These are phyloP conservation scores for Musca vetustissima DNA, from an alignment of 1,140 invertebrate species.

Conservation along the genomic window DNA sequence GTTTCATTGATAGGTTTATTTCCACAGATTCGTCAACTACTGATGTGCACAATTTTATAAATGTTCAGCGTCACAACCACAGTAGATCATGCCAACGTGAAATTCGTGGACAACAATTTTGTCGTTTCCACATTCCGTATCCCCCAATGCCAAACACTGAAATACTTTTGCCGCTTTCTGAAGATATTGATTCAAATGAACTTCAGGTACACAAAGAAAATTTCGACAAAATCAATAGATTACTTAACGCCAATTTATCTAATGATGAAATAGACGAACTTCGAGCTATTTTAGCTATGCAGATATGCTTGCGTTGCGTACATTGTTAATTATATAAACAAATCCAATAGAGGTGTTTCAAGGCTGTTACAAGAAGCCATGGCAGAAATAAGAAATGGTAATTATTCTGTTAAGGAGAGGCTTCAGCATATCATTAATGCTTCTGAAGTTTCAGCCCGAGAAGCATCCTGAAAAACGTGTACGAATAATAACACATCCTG, in stretches of 20 bases:
- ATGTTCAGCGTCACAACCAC: background rate
- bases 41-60: no score
- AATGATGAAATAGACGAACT: no score
- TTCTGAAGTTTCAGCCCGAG: background rate
- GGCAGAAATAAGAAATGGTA: background rate
- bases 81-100: background rate
- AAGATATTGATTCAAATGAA: no score
- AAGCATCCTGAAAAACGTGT: background rate
- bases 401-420: background rate
- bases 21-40: no score
- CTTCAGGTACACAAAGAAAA: no score
- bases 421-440: background rate
- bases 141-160: background rate
- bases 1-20: no score
- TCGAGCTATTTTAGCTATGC: slow-evolving; percentile 36
- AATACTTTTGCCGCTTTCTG: no score
- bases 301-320: slow-evolving; percentile 3
- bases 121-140: background rate
- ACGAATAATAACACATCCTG: background rate
- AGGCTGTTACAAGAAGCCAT: background rate
- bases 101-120: background rate
- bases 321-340: background rate
- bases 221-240: no score
- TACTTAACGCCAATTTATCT: no score
- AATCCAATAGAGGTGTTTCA: background rate